These are phyloP conservation scores for Sebastes itinus DNA, from an alignment of 2,797 vertebrate genomes.

Conservation along the genomic window DNA sequence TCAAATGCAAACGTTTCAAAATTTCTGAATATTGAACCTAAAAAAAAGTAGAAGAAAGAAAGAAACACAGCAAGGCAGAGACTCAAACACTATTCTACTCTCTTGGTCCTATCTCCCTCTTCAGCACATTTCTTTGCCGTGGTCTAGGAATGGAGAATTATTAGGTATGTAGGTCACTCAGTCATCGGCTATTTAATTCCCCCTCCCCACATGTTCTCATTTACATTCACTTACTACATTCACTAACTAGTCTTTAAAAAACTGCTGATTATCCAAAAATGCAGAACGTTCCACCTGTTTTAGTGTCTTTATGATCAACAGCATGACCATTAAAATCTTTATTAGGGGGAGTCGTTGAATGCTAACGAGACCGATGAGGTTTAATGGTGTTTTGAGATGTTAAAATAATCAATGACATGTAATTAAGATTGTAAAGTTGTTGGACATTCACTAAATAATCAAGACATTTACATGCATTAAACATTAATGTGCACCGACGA, in stretches of 20 bases:
- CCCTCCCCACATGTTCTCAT: neutral
- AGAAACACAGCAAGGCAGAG: neutral
- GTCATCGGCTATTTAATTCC: neutral
- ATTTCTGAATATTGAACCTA: neutral
- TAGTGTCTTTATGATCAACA: conserved; percentile 21
- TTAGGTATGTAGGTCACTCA: neutral
- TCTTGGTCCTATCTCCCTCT: no score
- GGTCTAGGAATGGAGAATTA: neutral
- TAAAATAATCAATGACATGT: neutral
- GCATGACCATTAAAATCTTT: neutral
- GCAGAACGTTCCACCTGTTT: neutral
- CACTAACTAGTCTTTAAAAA: neutral
- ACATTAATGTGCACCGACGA: neutral
- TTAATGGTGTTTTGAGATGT: neutral
- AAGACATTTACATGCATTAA: neutral
- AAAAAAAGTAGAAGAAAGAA: neutral
- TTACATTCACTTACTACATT: neutral
- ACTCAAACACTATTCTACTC: neutral
- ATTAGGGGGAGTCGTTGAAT: neutral
- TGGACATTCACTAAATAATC: neutral
- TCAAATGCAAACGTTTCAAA: neutral
- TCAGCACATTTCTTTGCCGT: neutral
- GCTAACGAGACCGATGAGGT: neutral
- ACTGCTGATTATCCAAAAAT: conserved; percentile 9
- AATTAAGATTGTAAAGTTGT: neutral